Conservation (phyloP, 2,888 invertebrate species). For the Dorcus parallelipipedus region DNA sequence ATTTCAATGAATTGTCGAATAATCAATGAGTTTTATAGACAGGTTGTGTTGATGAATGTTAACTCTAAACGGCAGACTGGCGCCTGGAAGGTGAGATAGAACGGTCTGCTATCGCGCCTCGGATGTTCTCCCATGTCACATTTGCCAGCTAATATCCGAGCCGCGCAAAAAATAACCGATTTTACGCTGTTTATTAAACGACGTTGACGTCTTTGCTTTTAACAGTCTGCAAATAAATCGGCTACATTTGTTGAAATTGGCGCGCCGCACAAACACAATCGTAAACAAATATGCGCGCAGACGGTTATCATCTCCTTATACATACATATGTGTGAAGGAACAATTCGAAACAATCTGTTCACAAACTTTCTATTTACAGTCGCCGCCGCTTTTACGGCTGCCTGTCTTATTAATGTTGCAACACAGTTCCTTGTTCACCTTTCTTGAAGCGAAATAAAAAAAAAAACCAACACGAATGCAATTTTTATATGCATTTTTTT, state of each 20-base stretch:
- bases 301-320: conserved; percentile 1
- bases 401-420: background rate
- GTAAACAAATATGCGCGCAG: background rate
- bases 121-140: conserved; percentile 6
- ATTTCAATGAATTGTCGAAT: conserved; percentile 29
- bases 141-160: background rate
- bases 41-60: conserved; percentile 41
- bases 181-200: background rate
- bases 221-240: background rate
- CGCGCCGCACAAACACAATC: background rate
- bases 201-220: background rate
- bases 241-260: background rate
- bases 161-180: conserved; percentile 1
- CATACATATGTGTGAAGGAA: background rate
- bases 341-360: conserved; percentile 9
- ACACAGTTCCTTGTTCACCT: conserved; percentile 1
- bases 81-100: conserved; percentile 42
- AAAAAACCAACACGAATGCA: background rate
- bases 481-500: conserved; percentile 46
- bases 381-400: background rate
- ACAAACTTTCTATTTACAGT: conserved; percentile 11
- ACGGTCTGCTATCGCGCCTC: conserved; percentile 18
- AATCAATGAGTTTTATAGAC: conserved; percentile 41
- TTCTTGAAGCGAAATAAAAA: background rate
- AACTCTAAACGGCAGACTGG: conserved; percentile 42